Evolutionary conservation across 2,797 vertebrate species (phyloP), one percentile per base, ranked within the genome.

Genomic region (Antennarius maculatus): DNA sequence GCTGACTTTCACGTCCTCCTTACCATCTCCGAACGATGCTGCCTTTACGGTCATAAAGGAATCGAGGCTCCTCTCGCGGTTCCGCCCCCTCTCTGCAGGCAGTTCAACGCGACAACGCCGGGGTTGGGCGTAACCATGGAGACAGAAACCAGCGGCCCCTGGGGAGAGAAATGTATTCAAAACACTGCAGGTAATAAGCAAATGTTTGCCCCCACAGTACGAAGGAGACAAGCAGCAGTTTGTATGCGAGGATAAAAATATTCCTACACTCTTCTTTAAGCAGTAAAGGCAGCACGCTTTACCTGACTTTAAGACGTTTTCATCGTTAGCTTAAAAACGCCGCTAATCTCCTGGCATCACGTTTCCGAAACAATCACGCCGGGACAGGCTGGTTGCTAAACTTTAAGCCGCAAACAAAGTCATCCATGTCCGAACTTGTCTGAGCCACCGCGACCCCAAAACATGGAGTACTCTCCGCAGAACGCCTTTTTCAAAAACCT

Each of bases 111-210:
- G 58, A 64, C 71, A 54, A 69, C 59, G 61, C 29, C 65, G 54
- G n/a, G 59, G 69, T 87, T 69, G 64, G 43, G 88, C 88, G 90
- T 94, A 83, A 82, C 93, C 85, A 93, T 92, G 91, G 92, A 91
- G 88, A 94, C 92, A 46, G 61, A 59, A 56, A 66, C 46, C 14
- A 52, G 88, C 80, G 88, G 89, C 88, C 81, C 85, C 53, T 7
- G 58, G 29, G 60, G 83, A 59, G 51, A 65, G 11, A 61, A 39
- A 61, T 67, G 83, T 88, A 84, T 39, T 65, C 29, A 82, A 76
- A 90, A 90, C 86, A 83, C 29, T 3, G 70, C 53, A 6, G 51
- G 62, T 61, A 75, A 79, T 74, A 48, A 64, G 77, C 60, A 45
- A 74, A 69, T 66, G 77, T 77, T 66, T 66, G 5, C 31, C 61